A percentile compares a stretch with the other conserved stretches of the same genome.
Conservation (phyloP, 2,113 vertebrate species). For the Phainopepla nitens region DNA sequence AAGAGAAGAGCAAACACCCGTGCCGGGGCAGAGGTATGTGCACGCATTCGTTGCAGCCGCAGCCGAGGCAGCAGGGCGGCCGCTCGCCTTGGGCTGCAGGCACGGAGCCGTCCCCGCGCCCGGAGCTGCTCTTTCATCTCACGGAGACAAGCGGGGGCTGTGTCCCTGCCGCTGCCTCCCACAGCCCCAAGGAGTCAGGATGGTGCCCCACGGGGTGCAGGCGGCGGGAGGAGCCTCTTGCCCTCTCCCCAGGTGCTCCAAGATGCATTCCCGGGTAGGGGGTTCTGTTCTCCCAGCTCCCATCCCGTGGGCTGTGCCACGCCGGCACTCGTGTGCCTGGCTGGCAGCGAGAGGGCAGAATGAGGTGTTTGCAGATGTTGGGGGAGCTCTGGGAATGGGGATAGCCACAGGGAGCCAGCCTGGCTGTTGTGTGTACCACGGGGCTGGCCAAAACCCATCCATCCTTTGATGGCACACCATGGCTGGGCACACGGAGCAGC, state of each 20-base stretch:
- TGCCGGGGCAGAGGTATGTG: conserved; percentile 65
- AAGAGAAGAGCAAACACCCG: conserved; percentile 55
- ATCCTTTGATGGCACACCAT: fast-evolving
- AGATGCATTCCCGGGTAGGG: fast-evolving
- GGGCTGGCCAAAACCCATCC: not conserved
- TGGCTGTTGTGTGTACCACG: fast-evolving
- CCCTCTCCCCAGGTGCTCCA: not conserved
- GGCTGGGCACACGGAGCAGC: not conserved
- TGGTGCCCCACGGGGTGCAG: fast-evolving
- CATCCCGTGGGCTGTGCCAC: not conserved
- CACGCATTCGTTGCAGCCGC: conserved; percentile 47
- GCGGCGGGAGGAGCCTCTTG: not conserved
- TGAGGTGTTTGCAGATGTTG: not conserved
- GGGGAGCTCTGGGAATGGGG: not conserved
- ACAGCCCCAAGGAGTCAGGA: not conserved
- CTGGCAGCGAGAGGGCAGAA: not conserved
- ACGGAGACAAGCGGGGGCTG: not conserved
- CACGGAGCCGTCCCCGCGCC: not conserved
- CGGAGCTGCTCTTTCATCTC: not conserved
- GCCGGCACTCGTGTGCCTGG: fast-evolving
- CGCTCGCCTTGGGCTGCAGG: not conserved
- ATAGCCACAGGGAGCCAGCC: fast-evolving
- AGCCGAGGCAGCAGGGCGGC: not conserved
- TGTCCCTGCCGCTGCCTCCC: not conserved
- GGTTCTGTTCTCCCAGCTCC: not conserved